A percentile compares a stretch with the other conserved stretches of the same genome.
phyloP scores from a whole-genome alignment of 2,888 invertebrate genomes.

The Argyresthia goedartella region DNA sequence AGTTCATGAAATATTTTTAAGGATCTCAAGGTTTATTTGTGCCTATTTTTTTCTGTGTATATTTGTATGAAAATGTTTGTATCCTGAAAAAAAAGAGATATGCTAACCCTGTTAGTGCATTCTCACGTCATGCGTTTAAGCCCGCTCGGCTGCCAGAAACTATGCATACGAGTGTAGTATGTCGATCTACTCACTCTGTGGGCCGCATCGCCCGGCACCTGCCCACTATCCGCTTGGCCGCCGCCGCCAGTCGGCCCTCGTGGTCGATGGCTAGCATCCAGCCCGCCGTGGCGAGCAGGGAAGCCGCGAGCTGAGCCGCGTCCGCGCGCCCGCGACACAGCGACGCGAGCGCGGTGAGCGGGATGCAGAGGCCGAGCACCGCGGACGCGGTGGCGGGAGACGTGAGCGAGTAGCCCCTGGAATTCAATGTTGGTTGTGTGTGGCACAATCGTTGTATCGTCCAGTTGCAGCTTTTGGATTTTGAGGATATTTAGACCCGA shows the following conservation, averaged over 20 bases:
- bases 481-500: background rate
- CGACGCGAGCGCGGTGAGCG: slow-evolving; percentile 90
- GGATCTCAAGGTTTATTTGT: too few relatives aligned
- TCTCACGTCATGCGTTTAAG: too few relatives aligned
- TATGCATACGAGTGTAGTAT: too few relatives aligned
- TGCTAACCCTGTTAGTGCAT: too few relatives aligned
- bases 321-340: slow-evolving; percentile 26
- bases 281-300: slow-evolving; percentile 13
- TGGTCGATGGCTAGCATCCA: slow-evolving; percentile 27
- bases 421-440: too few relatives aligned
- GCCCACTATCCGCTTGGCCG: background rate
- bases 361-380: slow-evolving; percentile 88
- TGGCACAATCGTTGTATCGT: too few relatives aligned
- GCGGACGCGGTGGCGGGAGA: slow-evolving; percentile 91
- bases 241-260: slow-evolving; percentile 27
- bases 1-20: too few relatives aligned
- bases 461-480: background rate
- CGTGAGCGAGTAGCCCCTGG: slow-evolving; percentile 95
- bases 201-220: background rate
- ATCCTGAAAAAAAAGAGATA: too few relatives aligned
- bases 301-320: slow-evolving; percentile 19
- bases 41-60: too few relatives aligned
- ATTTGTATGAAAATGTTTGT: too few relatives aligned
- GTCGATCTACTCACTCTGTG: too few relatives aligned
- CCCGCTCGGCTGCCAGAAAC: too few relatives aligned